A percentile compares a stretch with the other conserved stretches of the same genome.
These are phyloP conservation scores for Glossophaga mutica DNA, from an alignment of 2,797 vertebrate genomes.

Conservation along the genomic window DNA sequence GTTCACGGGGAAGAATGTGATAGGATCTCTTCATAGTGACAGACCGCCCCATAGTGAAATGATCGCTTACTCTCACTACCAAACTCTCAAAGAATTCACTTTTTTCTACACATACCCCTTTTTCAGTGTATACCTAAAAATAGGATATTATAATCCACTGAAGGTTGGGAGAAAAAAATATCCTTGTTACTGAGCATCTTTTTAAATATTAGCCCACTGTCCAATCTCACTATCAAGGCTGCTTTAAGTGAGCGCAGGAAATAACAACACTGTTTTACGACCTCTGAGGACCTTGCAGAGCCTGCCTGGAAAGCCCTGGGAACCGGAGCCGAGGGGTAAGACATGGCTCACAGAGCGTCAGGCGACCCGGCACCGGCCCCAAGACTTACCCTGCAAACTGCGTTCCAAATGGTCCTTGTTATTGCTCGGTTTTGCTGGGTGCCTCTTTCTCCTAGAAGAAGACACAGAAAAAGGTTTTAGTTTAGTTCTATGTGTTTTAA, in stretches of 20 bases:
- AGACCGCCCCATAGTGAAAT: neutral
- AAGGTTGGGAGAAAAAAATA: neutral
- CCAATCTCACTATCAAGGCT: neutral
- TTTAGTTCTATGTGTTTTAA: constrained; percentile 23
- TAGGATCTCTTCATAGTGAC: neutral
- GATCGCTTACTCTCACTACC: neutral
- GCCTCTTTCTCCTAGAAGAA: constrained; percentile 56
- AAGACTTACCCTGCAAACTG: constrained; percentile 31
- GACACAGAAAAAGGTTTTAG: constrained; percentile 19
- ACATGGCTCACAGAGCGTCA: neutral
- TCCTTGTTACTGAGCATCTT: neutral
- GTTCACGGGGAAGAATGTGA: neutral
- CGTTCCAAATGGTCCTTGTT: neutral
- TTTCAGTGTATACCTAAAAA: neutral
- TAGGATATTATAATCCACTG: neutral
- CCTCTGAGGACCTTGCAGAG: neutral
- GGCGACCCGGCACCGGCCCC: neutral
- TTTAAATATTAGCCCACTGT: neutral
- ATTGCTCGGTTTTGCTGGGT: neutral
- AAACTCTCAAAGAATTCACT: neutral
- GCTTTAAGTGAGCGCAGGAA: neutral
- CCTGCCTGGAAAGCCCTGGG: neutral
- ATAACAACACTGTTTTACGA: neutral
- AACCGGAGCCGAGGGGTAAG: neutral
- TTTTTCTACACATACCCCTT: neutral